Evolutionary conservation across 2,888 invertebrate genomes (phyloP).

Genomic region (Philonicus albiceps): DNA sequence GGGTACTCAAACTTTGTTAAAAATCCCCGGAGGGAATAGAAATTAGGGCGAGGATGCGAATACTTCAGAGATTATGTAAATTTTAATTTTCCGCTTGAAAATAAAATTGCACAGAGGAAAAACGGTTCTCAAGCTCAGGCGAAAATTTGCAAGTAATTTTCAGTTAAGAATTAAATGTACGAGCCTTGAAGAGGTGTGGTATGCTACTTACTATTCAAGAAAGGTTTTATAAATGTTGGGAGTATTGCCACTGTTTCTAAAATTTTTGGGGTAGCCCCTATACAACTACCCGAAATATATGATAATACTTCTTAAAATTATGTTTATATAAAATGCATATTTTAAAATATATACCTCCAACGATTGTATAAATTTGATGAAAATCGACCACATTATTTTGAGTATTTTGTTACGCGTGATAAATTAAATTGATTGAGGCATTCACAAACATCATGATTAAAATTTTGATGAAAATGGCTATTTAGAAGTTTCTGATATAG

Average conservation of each 20-base stretch:
- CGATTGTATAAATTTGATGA: too few species aligned
- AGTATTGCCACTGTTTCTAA: not conserved
- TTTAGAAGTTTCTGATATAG: too few species aligned
- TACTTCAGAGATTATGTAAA: not conserved
- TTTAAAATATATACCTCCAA: too few species aligned
- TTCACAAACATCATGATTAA: too few species aligned
- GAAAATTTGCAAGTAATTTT: not conserved
- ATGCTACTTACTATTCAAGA: not conserved
- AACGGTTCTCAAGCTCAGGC: not conserved
- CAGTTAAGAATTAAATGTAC: not conserved
- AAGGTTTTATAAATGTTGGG: not conserved
- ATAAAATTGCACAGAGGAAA: not conserved
- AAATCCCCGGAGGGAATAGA: not conserved
- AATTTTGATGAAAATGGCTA: too few species aligned
- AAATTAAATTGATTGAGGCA: too few species aligned
- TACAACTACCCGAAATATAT: not conserved
- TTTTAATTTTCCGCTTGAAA: constrained; percentile 13
- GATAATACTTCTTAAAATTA: not conserved
- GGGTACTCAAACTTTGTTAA: not conserved
- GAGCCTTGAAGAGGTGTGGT: not conserved
- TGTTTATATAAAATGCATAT: too few species aligned
- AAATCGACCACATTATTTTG: too few species aligned
- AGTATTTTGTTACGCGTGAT: too few species aligned
- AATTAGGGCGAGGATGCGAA: constrained; percentile 7
- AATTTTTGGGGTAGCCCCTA: not conserved